phyloP scores from a whole-genome alignment of 2,797 vertebrate genomes.

The Leuciscus waleckii region DNA sequence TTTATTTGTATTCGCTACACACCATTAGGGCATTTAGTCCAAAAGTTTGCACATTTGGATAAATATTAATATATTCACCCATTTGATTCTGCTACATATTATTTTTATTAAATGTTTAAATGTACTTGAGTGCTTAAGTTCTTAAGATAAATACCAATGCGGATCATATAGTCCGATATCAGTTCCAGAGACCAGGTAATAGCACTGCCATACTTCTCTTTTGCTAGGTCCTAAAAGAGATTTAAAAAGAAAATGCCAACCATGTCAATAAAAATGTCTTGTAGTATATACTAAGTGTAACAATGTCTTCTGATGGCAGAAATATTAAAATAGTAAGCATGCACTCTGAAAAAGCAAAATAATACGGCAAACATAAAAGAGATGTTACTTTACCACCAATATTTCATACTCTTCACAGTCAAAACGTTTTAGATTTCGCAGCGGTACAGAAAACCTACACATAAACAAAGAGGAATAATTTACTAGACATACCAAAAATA shows the following conservation, averaged over 20 bases:
- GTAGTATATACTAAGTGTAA: not conserved
- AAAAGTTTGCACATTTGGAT: not conserved
- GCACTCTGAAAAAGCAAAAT: not conserved
- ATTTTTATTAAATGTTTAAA: not conserved
- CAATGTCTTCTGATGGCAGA: not conserved
- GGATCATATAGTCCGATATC: conserved; percentile 87
- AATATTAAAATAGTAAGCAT: not conserved
- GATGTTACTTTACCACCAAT: conserved; percentile 80
- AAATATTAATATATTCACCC: not conserved
- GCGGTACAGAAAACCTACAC: conserved; percentile 80
- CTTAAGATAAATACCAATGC: conserved; percentile 78
- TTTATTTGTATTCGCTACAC: not conserved
- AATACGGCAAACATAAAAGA: not conserved
- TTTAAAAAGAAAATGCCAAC: conserved; percentile 21
- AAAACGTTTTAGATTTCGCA: conserved; percentile 87
- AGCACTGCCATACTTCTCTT: conserved; percentile 75
- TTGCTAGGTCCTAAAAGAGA: conserved; percentile 39
- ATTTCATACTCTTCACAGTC: conserved; percentile 85
- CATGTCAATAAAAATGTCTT: not conserved
- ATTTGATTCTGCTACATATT: not conserved
- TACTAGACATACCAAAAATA: not conserved
- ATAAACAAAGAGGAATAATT: conserved; percentile 24
- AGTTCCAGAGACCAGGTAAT: conserved; percentile 85
- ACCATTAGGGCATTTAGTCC: not conserved
- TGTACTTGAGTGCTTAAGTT: not conserved